phyloP scores from a whole-genome alignment of 2,888 invertebrate genomes.

The Hypena proboscidalis region DNA sequence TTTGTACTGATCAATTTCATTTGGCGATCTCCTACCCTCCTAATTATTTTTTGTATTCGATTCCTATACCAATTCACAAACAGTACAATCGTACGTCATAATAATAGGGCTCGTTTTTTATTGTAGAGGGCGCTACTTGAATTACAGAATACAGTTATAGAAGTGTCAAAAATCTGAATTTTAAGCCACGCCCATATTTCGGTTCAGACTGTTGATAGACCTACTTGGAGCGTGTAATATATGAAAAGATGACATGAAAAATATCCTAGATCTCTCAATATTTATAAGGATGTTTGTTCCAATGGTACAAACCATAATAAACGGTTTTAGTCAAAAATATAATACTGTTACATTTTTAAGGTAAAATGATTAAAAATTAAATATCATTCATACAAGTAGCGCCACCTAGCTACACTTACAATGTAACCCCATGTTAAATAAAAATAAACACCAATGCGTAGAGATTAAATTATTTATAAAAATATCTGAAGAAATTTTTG shows the following conservation, averaged over 20 bases:
- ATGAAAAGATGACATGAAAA: too few relatives aligned
- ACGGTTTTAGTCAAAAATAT: too few relatives aligned
- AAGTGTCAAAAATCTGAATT: too few relatives aligned
- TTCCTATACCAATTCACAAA: constrained; percentile 35
- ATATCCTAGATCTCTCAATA: too few relatives aligned
- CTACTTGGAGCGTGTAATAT: too few relatives aligned
- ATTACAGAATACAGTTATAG: background rate
- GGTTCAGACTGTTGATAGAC: too few relatives aligned
- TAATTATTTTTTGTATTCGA: constrained; percentile 31
- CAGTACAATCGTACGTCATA: constrained; percentile 37
- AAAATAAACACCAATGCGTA: constrained; percentile 51
- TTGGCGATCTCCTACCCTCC: constrained; percentile 56
- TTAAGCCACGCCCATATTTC: too few relatives aligned
- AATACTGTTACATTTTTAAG: too few relatives aligned
- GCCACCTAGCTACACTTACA: background rate
- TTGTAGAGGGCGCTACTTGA: constrained; percentile 3
- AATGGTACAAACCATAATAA: too few relatives aligned
- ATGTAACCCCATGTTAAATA: constrained; percentile 27
- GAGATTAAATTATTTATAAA: constrained; percentile 62
- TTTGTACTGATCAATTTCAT: constrained; percentile 79
- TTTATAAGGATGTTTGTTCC: too few relatives aligned
- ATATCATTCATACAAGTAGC: background rate
- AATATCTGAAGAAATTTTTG: constrained; percentile 73
- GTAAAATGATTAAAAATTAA: too few relatives aligned
- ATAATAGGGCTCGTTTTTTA: constrained; percentile 3